Evolutionary conservation across 2,888 invertebrate genomes (phyloP).

Genomic region (Rhagium mordax): DNA sequence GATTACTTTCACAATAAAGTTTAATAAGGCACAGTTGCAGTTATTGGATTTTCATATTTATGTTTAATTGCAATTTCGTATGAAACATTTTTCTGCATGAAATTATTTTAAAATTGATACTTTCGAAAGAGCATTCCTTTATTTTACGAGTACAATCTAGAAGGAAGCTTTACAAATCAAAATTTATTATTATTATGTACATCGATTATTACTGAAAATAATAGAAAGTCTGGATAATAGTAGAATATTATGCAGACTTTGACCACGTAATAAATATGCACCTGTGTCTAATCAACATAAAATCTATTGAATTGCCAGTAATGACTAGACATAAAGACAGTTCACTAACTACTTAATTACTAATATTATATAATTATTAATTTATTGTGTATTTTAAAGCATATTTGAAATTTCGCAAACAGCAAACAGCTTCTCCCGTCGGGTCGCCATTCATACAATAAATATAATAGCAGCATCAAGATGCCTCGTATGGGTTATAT

Average conservation of each 20-base stretch:
- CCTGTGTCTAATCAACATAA: no score
- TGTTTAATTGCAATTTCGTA: constrained; percentile 28
- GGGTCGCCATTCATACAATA: no score
- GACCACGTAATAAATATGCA: no score
- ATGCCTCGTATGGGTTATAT: no score
- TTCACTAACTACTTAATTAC: no score
- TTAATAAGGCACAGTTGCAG: constrained; percentile 26
- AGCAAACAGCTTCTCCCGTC: no score
- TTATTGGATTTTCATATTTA: constrained; percentile 37
- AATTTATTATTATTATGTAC: not conserved
- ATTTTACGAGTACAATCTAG: not conserved
- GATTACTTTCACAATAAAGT: constrained; percentile 37
- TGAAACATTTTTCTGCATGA: constrained; percentile 1
- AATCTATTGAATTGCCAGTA: no score
- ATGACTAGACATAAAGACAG: no score
- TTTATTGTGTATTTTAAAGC: no score
- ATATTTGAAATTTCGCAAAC: no score
- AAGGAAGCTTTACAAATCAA: not conserved
- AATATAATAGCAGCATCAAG: no score
- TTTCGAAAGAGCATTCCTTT: not conserved
- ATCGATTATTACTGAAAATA: not conserved
- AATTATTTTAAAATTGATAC: constrained; percentile 10
- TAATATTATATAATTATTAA: no score
- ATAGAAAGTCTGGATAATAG: not conserved
- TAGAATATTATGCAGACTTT: not conserved